Percentiles rank a stretch among this genome's conserved stretches.
Conservation (phyloP, 23 tunicate genomes). For the Halocynthia roretzi region DNA sequence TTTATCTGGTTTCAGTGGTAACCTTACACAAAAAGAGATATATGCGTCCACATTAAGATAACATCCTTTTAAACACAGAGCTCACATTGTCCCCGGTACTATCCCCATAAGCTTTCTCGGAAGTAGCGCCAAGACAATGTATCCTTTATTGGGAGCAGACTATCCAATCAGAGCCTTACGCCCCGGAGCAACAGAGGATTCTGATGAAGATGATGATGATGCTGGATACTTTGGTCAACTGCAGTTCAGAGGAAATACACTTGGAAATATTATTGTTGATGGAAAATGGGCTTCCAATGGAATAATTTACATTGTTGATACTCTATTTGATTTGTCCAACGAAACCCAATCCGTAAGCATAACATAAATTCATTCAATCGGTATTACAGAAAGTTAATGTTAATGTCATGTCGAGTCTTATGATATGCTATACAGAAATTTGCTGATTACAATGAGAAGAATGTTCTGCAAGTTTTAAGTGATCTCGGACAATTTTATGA, state of each 20-base stretch:
- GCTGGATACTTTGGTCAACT: conserved; percentile 43
- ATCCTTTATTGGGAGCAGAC: conserved; percentile 47
- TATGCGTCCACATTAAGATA: too few species aligned
- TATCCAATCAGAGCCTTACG: conserved; percentile 54
- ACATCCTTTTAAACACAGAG: conserved; percentile 12
- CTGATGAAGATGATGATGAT: conserved; percentile 24
- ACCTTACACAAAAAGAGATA: too few species aligned
- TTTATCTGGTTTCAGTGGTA: too few species aligned
- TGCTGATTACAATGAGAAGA: neutral
- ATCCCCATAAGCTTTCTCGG: conserved; percentile 25
- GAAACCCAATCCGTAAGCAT: too few species aligned
- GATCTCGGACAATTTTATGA: neutral
- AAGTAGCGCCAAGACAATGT: conserved; percentile 63
- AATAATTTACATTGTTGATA: conserved; percentile 52
- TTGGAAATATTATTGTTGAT: conserved; percentile 33
- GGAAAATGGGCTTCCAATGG: conserved; percentile 58
- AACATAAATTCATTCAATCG: too few species aligned
- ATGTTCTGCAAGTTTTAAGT: neutral
- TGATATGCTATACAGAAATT: too few species aligned
- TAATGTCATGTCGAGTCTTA: too few species aligned
- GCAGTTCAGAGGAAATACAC: neutral
- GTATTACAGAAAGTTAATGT: too few species aligned
- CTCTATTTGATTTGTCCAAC: neutral
- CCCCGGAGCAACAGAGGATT: conserved; percentile 15
- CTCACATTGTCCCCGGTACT: conserved; percentile 37